A percentile compares a stretch with the other conserved stretches of the same genome.
These are phyloP conservation scores for Mungos mungo DNA, from an alignment of 2,113 vertebrate species.

Conservation along the genomic window DNA sequence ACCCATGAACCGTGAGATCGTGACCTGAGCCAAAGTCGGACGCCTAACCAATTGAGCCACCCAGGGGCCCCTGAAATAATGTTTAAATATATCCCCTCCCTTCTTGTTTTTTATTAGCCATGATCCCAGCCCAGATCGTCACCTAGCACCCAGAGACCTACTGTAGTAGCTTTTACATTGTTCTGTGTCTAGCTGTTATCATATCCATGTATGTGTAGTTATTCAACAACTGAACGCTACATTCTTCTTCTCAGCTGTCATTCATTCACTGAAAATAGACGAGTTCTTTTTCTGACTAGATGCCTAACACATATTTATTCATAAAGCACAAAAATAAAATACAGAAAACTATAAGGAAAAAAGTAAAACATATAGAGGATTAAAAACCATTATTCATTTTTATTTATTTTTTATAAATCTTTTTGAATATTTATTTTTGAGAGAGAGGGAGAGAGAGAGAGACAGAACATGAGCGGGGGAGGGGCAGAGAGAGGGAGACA, in stretches of 20 bases:
- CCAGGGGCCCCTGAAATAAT: too few relatives aligned
- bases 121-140: background rate
- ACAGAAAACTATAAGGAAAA: background rate
- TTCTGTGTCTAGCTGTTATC: background rate
- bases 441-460: too few relatives aligned
- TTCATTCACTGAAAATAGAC: background rate
- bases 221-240: background rate
- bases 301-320: background rate
- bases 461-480: too few relatives aligned
- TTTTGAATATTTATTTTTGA: too few relatives aligned
- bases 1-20: too few relatives aligned
- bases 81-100: background rate
- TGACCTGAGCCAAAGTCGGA: too few relatives aligned
- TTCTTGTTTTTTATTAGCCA: background rate
- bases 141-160: background rate
- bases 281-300: background rate
- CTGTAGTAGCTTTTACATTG: background rate
- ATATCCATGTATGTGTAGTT: background rate
- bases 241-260: background rate
- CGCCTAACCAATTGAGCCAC: too few relatives aligned
- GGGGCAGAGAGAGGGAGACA: too few relatives aligned
- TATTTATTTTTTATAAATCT: too few relatives aligned
- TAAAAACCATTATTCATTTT: constrained; percentile 1
- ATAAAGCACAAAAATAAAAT: background rate
- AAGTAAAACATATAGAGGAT: background rate